phyloP scores from a whole-genome alignment of 2,888 invertebrate genomes.

The Silvanus unidentatus region DNA sequence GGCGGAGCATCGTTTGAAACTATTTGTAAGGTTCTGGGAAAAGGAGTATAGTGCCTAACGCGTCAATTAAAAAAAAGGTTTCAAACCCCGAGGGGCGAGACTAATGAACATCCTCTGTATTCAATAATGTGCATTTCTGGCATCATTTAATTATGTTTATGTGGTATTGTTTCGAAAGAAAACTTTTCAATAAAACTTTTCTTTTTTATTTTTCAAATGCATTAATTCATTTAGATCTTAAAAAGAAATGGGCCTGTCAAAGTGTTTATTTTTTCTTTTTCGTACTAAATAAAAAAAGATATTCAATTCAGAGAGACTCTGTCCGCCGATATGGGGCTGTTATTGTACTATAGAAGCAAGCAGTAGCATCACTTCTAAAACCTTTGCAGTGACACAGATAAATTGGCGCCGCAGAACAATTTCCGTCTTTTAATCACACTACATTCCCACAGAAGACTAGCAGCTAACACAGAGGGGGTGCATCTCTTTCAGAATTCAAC shows the following conservation, averaged over 20 bases:
- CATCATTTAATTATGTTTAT: conserved; percentile 20
- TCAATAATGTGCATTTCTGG: conserved; percentile 22
- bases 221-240: conserved; percentile 2
- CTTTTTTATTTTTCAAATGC: conserved; percentile 2
- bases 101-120: conserved; percentile 28
- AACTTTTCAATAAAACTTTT: conserved; percentile 3
- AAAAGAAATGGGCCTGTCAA: neutral
- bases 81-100: conserved; percentile 19
- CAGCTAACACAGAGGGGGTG: conserved; percentile 17
- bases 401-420: conserved; percentile 45
- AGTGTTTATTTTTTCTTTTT: conserved; percentile 15
- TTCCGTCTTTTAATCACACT: conserved; percentile 46
- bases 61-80: conserved; percentile 13
- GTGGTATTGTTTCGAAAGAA: conserved; percentile 13
- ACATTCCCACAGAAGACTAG: conserved; percentile 36
- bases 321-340: neutral
- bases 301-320: conserved; percentile 18
- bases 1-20: too few species aligned
- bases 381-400: conserved; percentile 40
- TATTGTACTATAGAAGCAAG: conserved; percentile 10
- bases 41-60: too few species aligned
- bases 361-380: conserved; percentile 32
- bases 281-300: conserved; percentile 16
- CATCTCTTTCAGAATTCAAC: conserved; percentile 22
- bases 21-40: too few species aligned